Evolutionary conservation across 2,888 invertebrate species (phyloP).

Genomic region (Drosophila trichaetosa): DNA sequence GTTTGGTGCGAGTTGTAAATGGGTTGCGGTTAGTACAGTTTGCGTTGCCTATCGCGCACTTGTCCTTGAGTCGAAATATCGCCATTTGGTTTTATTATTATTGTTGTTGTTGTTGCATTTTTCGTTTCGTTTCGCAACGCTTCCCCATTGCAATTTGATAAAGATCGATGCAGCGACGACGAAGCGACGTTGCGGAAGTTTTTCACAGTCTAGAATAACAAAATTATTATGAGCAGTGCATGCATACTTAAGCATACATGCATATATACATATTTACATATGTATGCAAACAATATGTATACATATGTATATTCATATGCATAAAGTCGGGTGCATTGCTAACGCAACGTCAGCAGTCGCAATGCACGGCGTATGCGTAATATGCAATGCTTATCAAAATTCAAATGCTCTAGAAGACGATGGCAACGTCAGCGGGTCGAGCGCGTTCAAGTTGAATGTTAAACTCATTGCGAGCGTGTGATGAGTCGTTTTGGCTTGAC

Average conservation of each 20-base stretch:
- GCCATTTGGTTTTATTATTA: conserved; percentile 43
- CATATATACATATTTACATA: not conserved
- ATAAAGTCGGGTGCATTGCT: conserved; percentile 9
- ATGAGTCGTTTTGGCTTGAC: conserved; percentile 39
- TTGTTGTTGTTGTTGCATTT: conserved; percentile 20
- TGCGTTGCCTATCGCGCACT: conserved; percentile 62
- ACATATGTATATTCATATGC: conserved; percentile 1
- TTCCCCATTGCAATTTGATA: conserved; percentile 78
- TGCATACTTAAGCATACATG: conserved; percentile 39
- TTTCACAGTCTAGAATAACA: conserved; percentile 61
- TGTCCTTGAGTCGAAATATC: conserved; percentile 69
- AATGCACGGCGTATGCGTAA: conserved; percentile 71
- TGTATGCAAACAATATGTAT: not conserved
- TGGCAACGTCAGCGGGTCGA: conserved; percentile 59
- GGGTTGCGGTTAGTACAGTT: conserved; percentile 66
- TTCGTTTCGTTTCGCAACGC: conserved; percentile 57
- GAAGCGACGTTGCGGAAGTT: conserved; percentile 60
- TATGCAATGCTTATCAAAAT: conserved; percentile 69
- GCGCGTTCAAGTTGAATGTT: conserved; percentile 82
- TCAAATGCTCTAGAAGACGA: conserved; percentile 55
- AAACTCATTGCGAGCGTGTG: conserved; percentile 42
- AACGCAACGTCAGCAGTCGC: conserved; percentile 1
- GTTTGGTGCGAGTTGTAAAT: conserved; percentile 11
- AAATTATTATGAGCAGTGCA: conserved; percentile 64
- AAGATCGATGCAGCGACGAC: conserved; percentile 68